Base-by-base conservation (phyloP, 2,888 invertebrate genomes). In the Bellardia pandia region DNA sequence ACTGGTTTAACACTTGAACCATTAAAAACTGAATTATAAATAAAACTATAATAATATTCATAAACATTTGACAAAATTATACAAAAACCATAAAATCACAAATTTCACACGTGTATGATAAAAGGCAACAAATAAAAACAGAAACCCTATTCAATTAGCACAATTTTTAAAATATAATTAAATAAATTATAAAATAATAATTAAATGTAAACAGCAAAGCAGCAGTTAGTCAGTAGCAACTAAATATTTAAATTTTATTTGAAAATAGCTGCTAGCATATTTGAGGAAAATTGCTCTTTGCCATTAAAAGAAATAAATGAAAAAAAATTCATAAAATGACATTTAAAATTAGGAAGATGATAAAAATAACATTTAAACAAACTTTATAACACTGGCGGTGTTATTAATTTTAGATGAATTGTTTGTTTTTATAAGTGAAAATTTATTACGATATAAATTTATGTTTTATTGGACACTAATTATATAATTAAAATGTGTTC, bases 161-260 rank as follows among this genome's bases (percentile, higher is more conserved):
- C 6, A 48, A 48, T 48, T 33, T 68, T 4, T 8, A 30, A 68
- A 68, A 68, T 33, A 48, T 33, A 51, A 71, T 53, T 16, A 16
- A 71, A 53, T 71, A 53, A 51, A 53, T 37, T 71, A 53, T n/a
- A 37, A 37, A n/a, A 13, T 11, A 71, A 71, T 53, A 71, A 53
- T 71, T 53, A 23, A 71, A 42, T 40, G 33, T 53, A 8, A 60
- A 42, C 16, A 13, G 7, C 23, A 11, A 56, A n/a, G 45, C 51
- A 51, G 51, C n/a, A 14, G 51, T 11, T 14, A 51, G 51, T 11
- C 58, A 60, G 58, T 45, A 45, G 74, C 58, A 42, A 60, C 30
- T 45, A 45, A 45, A 45, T 74, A 74, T 60, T 33, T 60, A 60
- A 74, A 74, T 60, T 74, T 33, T 33, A 33, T 56, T 40, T 7